Evolutionary conservation across 2,113 vertebrate genomes (phyloP).

Genomic region (Ovis aries): ARS-UI_Ramb_v3.0 NC_056078.1:4219001-4219500

Average conservation of each 20-base stretch:
- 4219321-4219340: neutral
- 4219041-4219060: neutral
- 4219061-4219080: neutral
- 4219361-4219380: neutral
- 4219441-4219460: neutral
- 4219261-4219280: neutral
- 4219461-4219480: neutral
- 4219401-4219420: neutral
- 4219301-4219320: neutral
- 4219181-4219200: neutral
- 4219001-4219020: rapidly evolving
- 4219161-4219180: neutral
- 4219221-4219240: neutral
- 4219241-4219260: neutral
- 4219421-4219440: neutral
- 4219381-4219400: neutral
- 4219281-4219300: neutral
- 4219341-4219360: neutral
- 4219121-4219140: neutral
- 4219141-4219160: neutral
- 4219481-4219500: too few relatives aligned
- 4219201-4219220: neutral
- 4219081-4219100: neutral
- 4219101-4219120: neutral
- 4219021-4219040: neutral